These are phyloP conservation scores for Drosophila atripex DNA, from an alignment of 2,888 invertebrate genomes.

Conservation along the genomic window DNA sequence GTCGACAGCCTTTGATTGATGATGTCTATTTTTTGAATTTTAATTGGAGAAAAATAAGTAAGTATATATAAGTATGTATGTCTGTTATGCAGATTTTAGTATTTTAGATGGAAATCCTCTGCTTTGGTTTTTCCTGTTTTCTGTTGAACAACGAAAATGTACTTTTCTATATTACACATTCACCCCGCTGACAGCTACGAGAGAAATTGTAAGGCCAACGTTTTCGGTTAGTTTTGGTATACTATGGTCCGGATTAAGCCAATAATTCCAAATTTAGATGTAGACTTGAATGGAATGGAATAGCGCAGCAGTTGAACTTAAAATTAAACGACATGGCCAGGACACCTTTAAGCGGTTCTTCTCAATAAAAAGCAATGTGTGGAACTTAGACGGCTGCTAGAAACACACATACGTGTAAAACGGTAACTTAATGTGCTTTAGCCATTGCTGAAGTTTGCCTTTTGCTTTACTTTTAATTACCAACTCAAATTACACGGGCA, in stretches of 20 bases:
- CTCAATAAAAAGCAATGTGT: slow-evolving; percentile 24
- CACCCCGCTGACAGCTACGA: background rate
- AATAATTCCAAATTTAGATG: background rate
- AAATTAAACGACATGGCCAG: background rate
- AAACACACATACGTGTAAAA: slow-evolving; percentile 24
- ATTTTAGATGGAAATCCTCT: background rate
- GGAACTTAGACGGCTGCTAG: slow-evolving; percentile 17
- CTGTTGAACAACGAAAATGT: background rate
- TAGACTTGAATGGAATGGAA: background rate
- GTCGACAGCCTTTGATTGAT: slow-evolving; percentile 55
- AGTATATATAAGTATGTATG: too few species aligned
- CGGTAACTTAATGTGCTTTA: slow-evolving; percentile 63
- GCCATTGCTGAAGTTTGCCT: slow-evolving; percentile 53
- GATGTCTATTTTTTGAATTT: background rate
- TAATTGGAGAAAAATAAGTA: too few species aligned
- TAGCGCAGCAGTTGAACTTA: background rate
- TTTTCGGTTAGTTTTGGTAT: background rate
- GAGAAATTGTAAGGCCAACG: too few species aligned
- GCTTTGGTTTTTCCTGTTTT: too few species aligned
- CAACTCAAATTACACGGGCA: slow-evolving; percentile 71
- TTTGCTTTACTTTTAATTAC: slow-evolving; percentile 76
- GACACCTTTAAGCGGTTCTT: slow-evolving; percentile 2
- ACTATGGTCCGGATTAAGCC: background rate
- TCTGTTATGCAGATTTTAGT: too few species aligned
- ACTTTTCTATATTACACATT: background rate